Base-by-base conservation (phyloP, 2,888 invertebrate genomes). In the Parasteatoda lunata region DNA sequence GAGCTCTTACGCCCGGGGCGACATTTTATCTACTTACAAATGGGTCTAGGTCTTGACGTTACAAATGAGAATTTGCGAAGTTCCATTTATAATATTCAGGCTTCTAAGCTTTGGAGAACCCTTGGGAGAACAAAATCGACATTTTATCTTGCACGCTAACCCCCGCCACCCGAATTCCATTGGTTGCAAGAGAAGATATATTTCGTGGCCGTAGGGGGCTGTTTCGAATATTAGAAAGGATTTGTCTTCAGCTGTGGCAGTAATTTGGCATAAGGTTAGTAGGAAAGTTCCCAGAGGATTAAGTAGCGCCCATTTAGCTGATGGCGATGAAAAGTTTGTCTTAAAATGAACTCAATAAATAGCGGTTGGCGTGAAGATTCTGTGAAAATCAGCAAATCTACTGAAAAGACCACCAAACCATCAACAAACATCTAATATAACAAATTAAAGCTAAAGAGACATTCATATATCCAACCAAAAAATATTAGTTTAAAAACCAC, bases 21-120 rank as follows among this genome's bases (percentile, higher is more conserved):
- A 30, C 75, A 81, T 75, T 81, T 75, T 81, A 81, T 81, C 81
- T 75, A 75, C 49, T 81, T 75, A 59, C 75, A 75, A 81, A 81
- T 81, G 66, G 75, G 49, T 48, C 59, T 8, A 11, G 30, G 59
- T 66, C 73, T 49, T 65, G 80, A 72, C 66, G 52, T 81, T 68
- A 75, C 81, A 81, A 81, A 81, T 81, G 75, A 54, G 81, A 75
- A 15, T 81, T 69, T 45, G 66, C 45, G 59, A 68, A 69, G 75
- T 11, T 73, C 75, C 81, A 81, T 81, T 69, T 69, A 75, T 81
- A 81, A 81, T 68, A 69, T 47, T 15, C 59, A 48, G 71, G 11
- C 51, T 13, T 68, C 66, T 68, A n/a, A 30, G 59, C 66, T 45
- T 8, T 13, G 15, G 45, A 9, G 9, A 9, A 9, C 66, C 66